Evolutionary conservation across 1,140 invertebrate genomes (phyloP).

Genomic region (Holcopasites calliopsidis): DNA sequence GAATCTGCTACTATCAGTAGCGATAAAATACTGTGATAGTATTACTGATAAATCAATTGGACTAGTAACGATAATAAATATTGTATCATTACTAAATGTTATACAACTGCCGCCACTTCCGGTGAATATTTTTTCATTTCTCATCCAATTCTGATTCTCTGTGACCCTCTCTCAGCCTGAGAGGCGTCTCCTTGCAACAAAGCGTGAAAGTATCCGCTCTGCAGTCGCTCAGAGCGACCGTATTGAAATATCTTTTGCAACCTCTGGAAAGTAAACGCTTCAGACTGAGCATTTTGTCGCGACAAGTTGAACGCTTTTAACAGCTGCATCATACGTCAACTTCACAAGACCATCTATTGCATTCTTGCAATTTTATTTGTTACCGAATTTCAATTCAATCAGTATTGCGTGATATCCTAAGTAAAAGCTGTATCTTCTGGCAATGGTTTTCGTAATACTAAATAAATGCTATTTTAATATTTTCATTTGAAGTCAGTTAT

Average conservation of each 20-base stretch:
- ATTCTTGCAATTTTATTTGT: not conserved
- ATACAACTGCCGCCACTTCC: no score
- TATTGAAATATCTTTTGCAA: conserved; percentile 38
- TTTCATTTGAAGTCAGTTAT: no score
- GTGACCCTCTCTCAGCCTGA: not conserved
- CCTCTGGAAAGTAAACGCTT: conserved; percentile 30
- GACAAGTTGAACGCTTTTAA: not conserved
- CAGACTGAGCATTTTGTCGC: conserved; percentile 3
- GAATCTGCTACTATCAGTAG: not conserved
- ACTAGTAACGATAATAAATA: no score
- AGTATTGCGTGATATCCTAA: not conserved
- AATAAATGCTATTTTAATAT: no score
- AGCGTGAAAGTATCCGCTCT: not conserved
- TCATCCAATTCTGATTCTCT: not conserved
- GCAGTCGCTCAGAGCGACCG: not conserved
- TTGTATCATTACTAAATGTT: not conserved
- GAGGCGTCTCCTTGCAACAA: conserved; percentile 21
- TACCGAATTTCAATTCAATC: not conserved
- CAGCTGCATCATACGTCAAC: not conserved
- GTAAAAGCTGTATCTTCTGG: no score
- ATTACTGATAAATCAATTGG: no score
- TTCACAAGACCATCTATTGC: not conserved
- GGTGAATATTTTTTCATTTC: not conserved
- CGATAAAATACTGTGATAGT: no score
- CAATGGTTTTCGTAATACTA: no score